Conservation (phyloP, 2,888 invertebrate species). For the Lasius fuliginosus region DNA sequence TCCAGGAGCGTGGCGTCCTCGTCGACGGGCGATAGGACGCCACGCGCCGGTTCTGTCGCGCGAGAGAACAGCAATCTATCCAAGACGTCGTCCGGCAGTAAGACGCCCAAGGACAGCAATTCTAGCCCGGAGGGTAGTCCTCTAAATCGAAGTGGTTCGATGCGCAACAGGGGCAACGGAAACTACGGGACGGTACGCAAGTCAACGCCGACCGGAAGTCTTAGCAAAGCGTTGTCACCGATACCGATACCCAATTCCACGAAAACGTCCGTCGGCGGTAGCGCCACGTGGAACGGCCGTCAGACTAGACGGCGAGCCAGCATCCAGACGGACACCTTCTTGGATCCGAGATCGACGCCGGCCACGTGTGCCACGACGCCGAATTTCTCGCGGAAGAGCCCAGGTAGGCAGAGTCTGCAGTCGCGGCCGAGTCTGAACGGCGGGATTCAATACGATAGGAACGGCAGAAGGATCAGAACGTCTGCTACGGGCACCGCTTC, state of each 20-base stretch:
- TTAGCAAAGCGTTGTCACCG: slow-evolving; percentile 86
- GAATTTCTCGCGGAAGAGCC: slow-evolving; percentile 83
- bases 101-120: slow-evolving; percentile 80
- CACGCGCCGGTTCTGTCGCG: slow-evolving; percentile 79
- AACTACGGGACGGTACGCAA: slow-evolving; percentile 77
- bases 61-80: slow-evolving; percentile 83
- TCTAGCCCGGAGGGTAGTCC: slow-evolving; percentile 86
- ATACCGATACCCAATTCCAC: slow-evolving; percentile 71
- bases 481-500: slow-evolving; percentile 83
- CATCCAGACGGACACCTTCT: slow-evolving; percentile 90
- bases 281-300: slow-evolving; percentile 93
- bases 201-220: slow-evolving; percentile 86
- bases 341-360: slow-evolving; percentile 74
- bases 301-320: slow-evolving; percentile 86
- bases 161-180: slow-evolving; percentile 83
- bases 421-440: slow-evolving; percentile 87
- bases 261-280: slow-evolving; percentile 84
- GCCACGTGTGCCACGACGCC: slow-evolving; percentile 80
- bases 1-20: slow-evolving; percentile 79
- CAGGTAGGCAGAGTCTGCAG: slow-evolving; percentile 84
- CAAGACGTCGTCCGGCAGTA: slow-evolving; percentile 79
- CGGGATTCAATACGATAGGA: slow-evolving; percentile 61
- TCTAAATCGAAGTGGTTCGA: slow-evolving; percentile 88
- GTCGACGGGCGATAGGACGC: slow-evolving; percentile 79
- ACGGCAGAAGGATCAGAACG: slow-evolving; percentile 83